Base-by-base conservation (phyloP, 2,113 vertebrate genomes). In the Stictonetta naevosa region DNA sequence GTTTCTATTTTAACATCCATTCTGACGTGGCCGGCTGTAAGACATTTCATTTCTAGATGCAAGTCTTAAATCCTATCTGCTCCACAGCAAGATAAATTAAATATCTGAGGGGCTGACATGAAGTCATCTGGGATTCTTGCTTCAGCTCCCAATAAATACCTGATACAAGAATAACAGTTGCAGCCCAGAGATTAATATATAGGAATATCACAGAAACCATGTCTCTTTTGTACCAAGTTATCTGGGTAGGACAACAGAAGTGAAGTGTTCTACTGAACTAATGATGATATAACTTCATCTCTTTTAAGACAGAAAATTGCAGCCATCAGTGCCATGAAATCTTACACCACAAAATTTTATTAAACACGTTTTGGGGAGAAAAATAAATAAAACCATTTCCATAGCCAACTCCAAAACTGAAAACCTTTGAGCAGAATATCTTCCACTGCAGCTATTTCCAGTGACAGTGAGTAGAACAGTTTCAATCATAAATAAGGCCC, bases 171-270 rank as follows among this genome's bases (percentile, higher is more conserved):
- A 62, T 2, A 72, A 25, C 34, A 73, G 26, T 1, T 58, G 34
- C 28, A 76, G 44, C 36, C 33, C 44, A 91, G 33, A 10, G 0
- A 73, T n/a, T 42, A 63, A 33, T 18, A 81, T 4, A 34, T 12
- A 46, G 16, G 83, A 84, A 31, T 23, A 81, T 2, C 21, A 90
- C 38, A 72, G 44, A 78, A 60, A 26, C 22, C 50, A 64, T 3
- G 6, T 15, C 44, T 46, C 29, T 29, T 81, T 16, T 13, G n/a
- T 34, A 83, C 66, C 31, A 53, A 82, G 19, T 46, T 33, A 52
- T 11, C 11, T 16, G 5, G 1, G 6, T 3, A 78, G 22, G 36
- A 3, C 4, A 79, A 13, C 1, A 42, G 10, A 38, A 40, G 62
- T 36, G 4, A 9, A 5, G 4, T 10, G 21, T 4, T 36, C 28